Evolutionary conservation across 92 coral and sea anemone genomes (phyloP).

Genomic region (Paramuricea clavata): DNA sequence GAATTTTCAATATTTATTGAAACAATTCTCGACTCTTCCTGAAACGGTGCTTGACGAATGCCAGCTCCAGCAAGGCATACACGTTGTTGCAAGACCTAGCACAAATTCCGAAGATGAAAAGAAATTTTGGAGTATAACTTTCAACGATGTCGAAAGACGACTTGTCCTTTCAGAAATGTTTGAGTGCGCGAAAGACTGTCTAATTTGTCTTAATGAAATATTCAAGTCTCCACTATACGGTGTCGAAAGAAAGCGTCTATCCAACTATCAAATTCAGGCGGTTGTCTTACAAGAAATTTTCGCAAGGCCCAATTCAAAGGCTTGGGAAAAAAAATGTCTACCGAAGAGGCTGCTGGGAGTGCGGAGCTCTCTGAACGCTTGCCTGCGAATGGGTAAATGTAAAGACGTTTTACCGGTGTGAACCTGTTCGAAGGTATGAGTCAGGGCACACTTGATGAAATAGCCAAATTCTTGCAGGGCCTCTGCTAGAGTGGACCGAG

Average conservation of each 20-base stretch:
- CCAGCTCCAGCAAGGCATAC: not conserved
- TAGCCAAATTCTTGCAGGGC: too few species aligned
- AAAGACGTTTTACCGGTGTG: constrained; percentile 7
- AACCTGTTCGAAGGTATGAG: not conserved
- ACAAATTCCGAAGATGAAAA: not conserved
- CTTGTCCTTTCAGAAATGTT: not conserved
- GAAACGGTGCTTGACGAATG: not conserved
- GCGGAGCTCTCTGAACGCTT: constrained; percentile 50
- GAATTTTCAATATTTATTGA: not conserved
- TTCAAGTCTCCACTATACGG: not conserved
- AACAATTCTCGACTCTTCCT: not conserved
- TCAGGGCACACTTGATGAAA: not conserved
- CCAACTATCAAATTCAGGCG: not conserved
- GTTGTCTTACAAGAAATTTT: constrained; percentile 58
- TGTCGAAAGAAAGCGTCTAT: not conserved
- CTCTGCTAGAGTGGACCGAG: not conserved
- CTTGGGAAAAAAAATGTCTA: constrained; percentile 57
- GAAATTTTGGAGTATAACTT: constrained; percentile 6
- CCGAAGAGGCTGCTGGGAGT: constrained; percentile 55
- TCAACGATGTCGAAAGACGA: constrained; percentile 18
- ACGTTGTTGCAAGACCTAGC: constrained; percentile 13
- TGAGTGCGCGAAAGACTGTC: not conserved
- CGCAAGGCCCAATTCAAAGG: constrained; percentile 46
- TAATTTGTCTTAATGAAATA: not conserved
- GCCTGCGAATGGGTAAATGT: constrained; percentile 30